Conservation (phyloP, 2,888 invertebrate genomes). For the Cacoxenus indagator region DNA sequence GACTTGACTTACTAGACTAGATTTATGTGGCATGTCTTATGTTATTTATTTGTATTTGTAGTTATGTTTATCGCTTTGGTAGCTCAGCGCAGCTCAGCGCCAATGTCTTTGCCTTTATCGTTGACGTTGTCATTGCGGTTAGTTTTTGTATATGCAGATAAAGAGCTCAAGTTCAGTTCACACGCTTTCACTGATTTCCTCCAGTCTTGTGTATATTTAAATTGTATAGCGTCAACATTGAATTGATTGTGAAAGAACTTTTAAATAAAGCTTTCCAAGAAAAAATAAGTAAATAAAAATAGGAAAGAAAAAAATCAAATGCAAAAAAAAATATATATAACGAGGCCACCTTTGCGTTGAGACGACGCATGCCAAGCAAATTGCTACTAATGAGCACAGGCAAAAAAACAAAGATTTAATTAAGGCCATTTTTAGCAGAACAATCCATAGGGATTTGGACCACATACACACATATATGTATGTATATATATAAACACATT, state of each 20-base stretch:
- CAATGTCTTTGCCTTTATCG: slow-evolving; percentile 27
- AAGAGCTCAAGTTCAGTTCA: slow-evolving; percentile 66
- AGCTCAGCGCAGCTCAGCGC: background rate
- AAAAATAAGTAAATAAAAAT: too few species aligned
- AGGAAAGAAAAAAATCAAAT: background rate
- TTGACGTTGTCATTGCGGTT: background rate
- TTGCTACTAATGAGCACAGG: slow-evolving; percentile 57
- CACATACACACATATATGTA: background rate
- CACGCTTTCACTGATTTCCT: slow-evolving; percentile 68
- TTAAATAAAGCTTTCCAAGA: too few species aligned
- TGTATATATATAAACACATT: background rate
- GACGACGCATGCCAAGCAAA: slow-evolving; percentile 49
- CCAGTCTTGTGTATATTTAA: slow-evolving; percentile 33
- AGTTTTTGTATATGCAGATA: slow-evolving; percentile 23
- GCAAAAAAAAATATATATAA: background rate
- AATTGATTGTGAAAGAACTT: slow-evolving; percentile 39
- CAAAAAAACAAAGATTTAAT: slow-evolving; percentile 8
- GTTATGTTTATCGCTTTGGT: background rate
- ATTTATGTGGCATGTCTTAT: slow-evolving; percentile 15
- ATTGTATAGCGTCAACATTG: slow-evolving; percentile 43
- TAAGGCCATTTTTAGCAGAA: background rate
- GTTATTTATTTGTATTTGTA: slow-evolving; percentile 30
- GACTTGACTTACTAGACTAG: slow-evolving; percentile 3
- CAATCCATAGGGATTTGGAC: background rate
- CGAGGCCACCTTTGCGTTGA: background rate